phyloP scores from a whole-genome alignment of 2,888 invertebrate species.

The Cheilosia grossa region DNA sequence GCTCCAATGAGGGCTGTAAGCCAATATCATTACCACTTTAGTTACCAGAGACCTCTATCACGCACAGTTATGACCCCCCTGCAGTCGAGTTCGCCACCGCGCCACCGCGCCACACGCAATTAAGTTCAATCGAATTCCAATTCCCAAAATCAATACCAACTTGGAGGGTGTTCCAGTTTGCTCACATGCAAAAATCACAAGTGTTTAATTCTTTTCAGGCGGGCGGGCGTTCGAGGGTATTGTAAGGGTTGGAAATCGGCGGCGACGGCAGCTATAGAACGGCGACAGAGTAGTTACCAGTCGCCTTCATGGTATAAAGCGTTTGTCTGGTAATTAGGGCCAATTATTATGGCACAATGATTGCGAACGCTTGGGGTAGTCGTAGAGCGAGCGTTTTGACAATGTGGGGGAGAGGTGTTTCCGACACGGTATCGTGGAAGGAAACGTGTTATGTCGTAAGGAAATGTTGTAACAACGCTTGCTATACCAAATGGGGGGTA shows the following conservation, averaged over 20 bases:
- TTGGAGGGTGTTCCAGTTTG: constrained; percentile 25
- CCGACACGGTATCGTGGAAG: constrained; percentile 35
- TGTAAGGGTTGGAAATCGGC: constrained; percentile 3
- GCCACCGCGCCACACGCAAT: constrained; percentile 32
- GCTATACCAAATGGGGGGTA: neutral
- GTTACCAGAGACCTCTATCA: constrained; percentile 62
- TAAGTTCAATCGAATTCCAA: constrained; percentile 45
- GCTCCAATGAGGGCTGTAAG: constrained; percentile 38
- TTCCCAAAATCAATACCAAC: constrained; percentile 36
- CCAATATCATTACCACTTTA: constrained; percentile 71
- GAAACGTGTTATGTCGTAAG: constrained; percentile 55
- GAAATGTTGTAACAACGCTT: constrained; percentile 35
- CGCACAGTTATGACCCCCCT: constrained; percentile 18
- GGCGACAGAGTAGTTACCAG: constrained; percentile 23
- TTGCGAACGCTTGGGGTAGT: constrained; percentile 25
- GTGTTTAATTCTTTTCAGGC: constrained; percentile 9
- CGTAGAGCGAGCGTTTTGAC: constrained; percentile 4
- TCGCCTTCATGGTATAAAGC: constrained; percentile 48
- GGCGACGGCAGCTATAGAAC: constrained; percentile 1
- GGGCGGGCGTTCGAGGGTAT: neutral
- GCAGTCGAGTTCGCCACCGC: neutral
- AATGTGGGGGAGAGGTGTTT: constrained; percentile 15
- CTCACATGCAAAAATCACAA: constrained; percentile 44
- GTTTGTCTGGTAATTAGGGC: constrained; percentile 71
- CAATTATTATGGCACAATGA: constrained; percentile 70